Conservation (phyloP, 2,113 vertebrate species). For the Mesoclemmys tuberculata region DNA sequence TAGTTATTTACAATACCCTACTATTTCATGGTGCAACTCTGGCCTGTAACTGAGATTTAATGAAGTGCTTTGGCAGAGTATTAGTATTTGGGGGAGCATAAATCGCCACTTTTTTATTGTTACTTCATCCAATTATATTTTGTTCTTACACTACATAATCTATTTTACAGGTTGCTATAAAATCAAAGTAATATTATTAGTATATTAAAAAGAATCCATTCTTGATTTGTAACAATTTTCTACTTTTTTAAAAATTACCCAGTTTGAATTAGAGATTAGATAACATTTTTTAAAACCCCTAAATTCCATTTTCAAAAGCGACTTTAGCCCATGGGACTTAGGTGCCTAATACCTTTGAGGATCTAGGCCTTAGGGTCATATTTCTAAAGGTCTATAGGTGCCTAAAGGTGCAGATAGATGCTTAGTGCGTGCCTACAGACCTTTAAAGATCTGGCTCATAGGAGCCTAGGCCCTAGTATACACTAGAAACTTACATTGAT, state of each 20-base stretch:
- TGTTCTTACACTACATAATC: conserved; percentile 57
- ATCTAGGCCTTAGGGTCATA: accelerated
- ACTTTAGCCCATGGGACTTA: neutral
- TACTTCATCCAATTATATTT: conserved; percentile 63
- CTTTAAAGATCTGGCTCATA: neutral
- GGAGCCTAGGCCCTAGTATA: neutral
- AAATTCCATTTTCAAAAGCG: neutral
- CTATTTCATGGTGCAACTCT: conserved; percentile 64
- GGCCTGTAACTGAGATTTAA: conserved; percentile 66
- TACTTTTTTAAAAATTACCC: conserved; percentile 26
- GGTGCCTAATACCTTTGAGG: neutral
- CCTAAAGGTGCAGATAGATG: neutral
- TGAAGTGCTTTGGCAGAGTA: conserved; percentile 66
- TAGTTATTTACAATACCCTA: conserved; percentile 69
- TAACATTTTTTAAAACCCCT: neutral
- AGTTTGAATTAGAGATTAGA: neutral
- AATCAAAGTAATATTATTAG: conserved; percentile 4
- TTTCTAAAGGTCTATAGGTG: neutral
- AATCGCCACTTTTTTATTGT: conserved; percentile 51
- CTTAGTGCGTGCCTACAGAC: neutral
- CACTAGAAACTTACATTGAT: neutral
- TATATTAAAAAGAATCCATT: conserved; percentile 24
- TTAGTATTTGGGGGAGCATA: conserved; percentile 61
- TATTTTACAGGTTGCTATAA: conserved; percentile 54
- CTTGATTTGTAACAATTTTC: conserved; percentile 37